Evolutionary conservation across 2,888 invertebrate genomes (phyloP).

Genomic region (Tenthredo amoena): DNA sequence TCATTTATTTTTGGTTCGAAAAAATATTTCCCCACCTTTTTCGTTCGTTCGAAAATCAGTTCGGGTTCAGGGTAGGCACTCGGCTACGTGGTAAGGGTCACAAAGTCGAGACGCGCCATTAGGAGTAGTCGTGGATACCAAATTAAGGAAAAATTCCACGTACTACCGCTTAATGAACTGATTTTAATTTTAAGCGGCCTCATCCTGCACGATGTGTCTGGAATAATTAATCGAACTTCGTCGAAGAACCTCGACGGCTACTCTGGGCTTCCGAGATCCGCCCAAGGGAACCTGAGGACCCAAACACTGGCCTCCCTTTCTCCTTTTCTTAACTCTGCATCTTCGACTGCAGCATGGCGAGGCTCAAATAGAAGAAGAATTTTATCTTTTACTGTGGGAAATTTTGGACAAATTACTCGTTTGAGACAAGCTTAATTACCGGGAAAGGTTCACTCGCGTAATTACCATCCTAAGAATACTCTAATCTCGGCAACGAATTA

Average conservation of each 20-base stretch:
- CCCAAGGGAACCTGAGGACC: background rate
- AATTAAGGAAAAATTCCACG: constrained; percentile 64
- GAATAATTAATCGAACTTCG: constrained; percentile 68
- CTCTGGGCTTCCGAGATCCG: constrained; percentile 34
- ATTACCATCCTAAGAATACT: background rate
- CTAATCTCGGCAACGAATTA: constrained; percentile 16
- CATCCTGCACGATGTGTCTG: constrained; percentile 59
- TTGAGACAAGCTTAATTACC: constrained; percentile 34
- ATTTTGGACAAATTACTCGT: constrained; percentile 47
- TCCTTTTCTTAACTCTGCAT: constrained; percentile 5
- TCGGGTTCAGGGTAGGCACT: background rate
- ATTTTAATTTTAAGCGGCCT: constrained; percentile 66
- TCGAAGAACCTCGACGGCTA: background rate
- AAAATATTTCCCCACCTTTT: background rate
- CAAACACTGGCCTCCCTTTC: background rate
- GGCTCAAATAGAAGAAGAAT: background rate
- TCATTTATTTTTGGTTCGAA: background rate
- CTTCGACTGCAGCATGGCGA: background rate
- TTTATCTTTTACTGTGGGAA: constrained; percentile 46
- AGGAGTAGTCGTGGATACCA: constrained; percentile 33
- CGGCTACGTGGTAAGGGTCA: background rate
- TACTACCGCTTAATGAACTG: constrained; percentile 68
- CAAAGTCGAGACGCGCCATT: constrained; percentile 17
- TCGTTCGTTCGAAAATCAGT: background rate
- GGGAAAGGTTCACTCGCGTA: constrained; percentile 11